Evolutionary conservation across 2,113 vertebrate genomes (phyloP).

Genomic region (Vulpes vulpes): DNA sequence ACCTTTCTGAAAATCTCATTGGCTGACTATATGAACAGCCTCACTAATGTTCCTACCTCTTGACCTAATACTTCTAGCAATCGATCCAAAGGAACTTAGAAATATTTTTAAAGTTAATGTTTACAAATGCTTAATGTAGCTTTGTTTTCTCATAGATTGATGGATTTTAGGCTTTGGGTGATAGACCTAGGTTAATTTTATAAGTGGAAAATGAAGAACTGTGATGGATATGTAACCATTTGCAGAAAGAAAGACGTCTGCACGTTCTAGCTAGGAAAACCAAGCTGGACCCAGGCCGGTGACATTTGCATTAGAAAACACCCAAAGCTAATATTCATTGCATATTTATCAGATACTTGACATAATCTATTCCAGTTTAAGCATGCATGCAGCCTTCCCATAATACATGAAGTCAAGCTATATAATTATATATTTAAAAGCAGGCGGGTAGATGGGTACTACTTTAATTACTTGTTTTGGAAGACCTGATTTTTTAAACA

Average conservation of each 20-base stretch:
- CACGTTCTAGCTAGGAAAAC: not conserved
- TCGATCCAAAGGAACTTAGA: slow-evolving; percentile 24
- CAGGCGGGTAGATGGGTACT: not conserved
- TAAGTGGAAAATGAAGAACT: slow-evolving; percentile 30
- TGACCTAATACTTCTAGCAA: not conserved
- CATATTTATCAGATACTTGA: slow-evolving; percentile 4
- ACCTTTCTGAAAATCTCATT: not conserved
- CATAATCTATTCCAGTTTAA: not conserved
- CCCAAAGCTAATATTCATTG: not conserved
- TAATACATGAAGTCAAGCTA: not conserved
- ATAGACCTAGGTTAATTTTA: not conserved
- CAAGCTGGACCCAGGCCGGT: not conserved
- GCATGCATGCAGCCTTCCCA: not conserved
- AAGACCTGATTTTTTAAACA: slow-evolving; percentile 24
- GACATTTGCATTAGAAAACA: not conserved
- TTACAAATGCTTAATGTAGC: not conserved
- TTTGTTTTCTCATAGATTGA: slow-evolving; percentile 5
- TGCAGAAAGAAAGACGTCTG: not conserved
- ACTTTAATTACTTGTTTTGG: slow-evolving; percentile 2
- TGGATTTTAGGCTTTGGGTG: not conserved
- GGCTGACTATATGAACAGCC: not conserved
- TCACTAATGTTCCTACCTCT: not conserved
- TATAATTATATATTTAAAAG: slow-evolving; percentile 28
- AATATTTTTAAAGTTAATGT: slow-evolving; percentile 38
- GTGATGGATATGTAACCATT: not conserved